Conservation (phyloP, 2,797 vertebrate species). For the Leuciscus waleckii region DNA sequence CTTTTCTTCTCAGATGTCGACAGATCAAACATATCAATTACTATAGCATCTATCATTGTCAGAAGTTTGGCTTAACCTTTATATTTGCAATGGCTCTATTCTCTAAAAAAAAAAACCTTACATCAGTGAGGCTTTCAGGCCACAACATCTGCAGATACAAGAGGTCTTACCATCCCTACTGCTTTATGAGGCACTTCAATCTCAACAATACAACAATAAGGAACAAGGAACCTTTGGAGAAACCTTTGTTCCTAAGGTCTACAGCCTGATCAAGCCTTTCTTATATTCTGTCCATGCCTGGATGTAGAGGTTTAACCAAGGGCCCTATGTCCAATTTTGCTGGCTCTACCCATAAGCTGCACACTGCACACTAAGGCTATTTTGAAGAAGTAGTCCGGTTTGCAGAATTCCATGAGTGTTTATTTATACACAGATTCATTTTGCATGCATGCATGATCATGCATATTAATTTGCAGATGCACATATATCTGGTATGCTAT, state of each 20-base stretch:
- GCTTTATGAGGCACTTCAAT: conserved; percentile 30
- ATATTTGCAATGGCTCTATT: conserved; percentile 5
- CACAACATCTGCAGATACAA: conserved; percentile 19
- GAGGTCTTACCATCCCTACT: background rate
- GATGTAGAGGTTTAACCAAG: background rate
- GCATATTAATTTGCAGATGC: conserved; percentile 14
- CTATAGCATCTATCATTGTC: conserved; percentile 20
- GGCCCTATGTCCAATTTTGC: background rate
- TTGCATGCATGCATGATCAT: background rate
- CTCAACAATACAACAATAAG: background rate
- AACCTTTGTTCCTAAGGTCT: background rate
- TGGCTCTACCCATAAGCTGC: background rate
- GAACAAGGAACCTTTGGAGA: conserved; percentile 6
- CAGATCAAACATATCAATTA: conserved; percentile 60
- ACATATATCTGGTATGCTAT: background rate
- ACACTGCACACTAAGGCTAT: background rate
- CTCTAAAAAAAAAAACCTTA: background rate
- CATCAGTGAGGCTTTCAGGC: conserved; percentile 31
- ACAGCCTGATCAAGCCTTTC: background rate
- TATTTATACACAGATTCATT: conserved; percentile 39
- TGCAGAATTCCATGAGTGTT: conserved; percentile 9
- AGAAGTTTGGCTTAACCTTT: conserved; percentile 12
- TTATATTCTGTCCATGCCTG: background rate
- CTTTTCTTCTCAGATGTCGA: conserved; percentile 39
- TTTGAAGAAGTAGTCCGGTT: background rate